Evolutionary conservation across 1,140 invertebrate species (phyloP), one percentile per base, ranked within the genome.

Genomic region (Trachymyrmex septentrionalis): DNA sequence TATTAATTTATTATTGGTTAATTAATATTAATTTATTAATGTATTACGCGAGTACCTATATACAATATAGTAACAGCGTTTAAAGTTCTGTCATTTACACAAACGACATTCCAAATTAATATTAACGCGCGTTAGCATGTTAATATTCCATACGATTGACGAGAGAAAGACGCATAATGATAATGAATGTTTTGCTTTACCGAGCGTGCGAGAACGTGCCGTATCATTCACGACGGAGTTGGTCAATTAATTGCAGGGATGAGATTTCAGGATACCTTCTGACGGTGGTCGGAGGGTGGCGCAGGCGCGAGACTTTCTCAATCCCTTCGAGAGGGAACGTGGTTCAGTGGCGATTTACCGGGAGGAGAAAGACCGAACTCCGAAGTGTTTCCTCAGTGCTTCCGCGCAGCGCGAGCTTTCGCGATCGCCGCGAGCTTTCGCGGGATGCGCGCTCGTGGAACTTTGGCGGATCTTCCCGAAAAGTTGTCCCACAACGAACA

Each of bases 261-360:
- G 50, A 16, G 21, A 71, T 57, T 71, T 71, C 64, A 81, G 66
- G 66, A 21, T 57, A 53, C 34, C 55, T 44, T 12, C 48, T 21
- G 34, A 14, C 48, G n/a, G 27, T 61, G 24, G 24, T 64, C 77
- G 38, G 30, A 30, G 78, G 78, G 78, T 81, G 78, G 78, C 78
- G 78, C 78, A 81, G 78, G 78, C 78, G 78, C 78, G 64, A 71
- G 48, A 69, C 77, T 69, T 81, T 71, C 64, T 21, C 64, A 67
- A 30, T 71, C 66, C 53, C 78, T 81, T 69, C 53, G 78, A 81
- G 78, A 81, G 78, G 50, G 64, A 71, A 81, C n/a, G 61, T 3
- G 80, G 53, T 84, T 84, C 69, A 44, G n/a, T 27, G 77, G 59
- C 72, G 48, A 73, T 73, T 53, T 76, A 21, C 10, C 55, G n/a